A percentile compares a stretch with the other conserved stretches of the same genome.
phyloP scores from a whole-genome alignment of 2,888 invertebrate genomes.

The Mimumesa dahlbomi region DNA sequence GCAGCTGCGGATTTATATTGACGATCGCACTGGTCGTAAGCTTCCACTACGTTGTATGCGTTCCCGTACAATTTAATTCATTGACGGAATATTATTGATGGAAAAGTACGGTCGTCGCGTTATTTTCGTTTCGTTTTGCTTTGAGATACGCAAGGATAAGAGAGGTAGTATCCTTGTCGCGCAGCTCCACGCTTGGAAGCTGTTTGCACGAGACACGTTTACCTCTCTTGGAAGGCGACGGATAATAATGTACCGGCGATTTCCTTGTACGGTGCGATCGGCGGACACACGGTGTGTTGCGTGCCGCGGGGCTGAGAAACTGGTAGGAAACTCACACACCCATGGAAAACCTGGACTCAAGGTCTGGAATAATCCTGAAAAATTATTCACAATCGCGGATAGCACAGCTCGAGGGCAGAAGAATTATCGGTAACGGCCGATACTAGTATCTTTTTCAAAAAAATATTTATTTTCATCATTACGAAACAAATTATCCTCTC shows the following conservation, averaged over 20 bases:
- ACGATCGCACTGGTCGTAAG: conserved; percentile 1
- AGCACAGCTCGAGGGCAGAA: neutral
- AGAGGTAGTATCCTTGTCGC: neutral
- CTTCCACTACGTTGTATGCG: conserved; percentile 7
- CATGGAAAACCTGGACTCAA: conserved; percentile 36
- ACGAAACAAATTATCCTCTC: neutral
- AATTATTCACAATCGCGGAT: conserved; percentile 1
- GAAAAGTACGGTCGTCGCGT: conserved; percentile 44
- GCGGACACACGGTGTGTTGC: conserved; percentile 15
- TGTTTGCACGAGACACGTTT: conserved; percentile 16
- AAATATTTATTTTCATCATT: neutral
- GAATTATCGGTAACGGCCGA: neutral
- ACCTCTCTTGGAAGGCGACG: conserved; percentile 28
- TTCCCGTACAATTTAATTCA: conserved; percentile 37
- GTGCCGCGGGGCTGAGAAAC: conserved; percentile 34
- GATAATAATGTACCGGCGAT: conserved; percentile 36
- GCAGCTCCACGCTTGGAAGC: neutral
- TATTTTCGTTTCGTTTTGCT: conserved; percentile 21
- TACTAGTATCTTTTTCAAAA: neutral
- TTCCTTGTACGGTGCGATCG: conserved; percentile 44
- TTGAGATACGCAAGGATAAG: conserved; percentile 23
- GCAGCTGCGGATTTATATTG: conserved; percentile 26
- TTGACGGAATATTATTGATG: conserved; percentile 44
- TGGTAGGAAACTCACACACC: conserved; percentile 24
- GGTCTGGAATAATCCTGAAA: conserved; percentile 20